Percentiles rank a stretch among this genome's conserved stretches.
phyloP scores from a whole-genome alignment of 2,888 invertebrate genomes.

The Platerodrilus igneus region DNA sequence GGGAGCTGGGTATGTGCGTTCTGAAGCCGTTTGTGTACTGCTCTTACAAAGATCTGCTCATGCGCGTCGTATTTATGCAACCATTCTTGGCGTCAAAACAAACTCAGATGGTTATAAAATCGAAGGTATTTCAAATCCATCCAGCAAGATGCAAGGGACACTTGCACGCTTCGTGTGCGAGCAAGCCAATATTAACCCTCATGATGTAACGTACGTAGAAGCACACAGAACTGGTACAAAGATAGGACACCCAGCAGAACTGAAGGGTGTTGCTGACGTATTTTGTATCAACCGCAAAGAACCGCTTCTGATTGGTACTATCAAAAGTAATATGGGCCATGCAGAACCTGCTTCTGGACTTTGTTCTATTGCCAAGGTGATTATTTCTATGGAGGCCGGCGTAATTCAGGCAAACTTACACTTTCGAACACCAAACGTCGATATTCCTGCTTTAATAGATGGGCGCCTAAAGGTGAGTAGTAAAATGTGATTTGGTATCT shows the following conservation, averaged over 20 bases:
- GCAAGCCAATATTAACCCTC: conserved; percentile 64
- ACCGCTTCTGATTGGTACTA: conserved; percentile 76
- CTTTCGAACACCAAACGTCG: too few relatives aligned
- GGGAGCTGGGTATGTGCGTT: conserved; percentile 77
- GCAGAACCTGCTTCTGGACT: conserved; percentile 78
- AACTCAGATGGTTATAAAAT: conserved; percentile 53
- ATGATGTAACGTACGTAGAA: conserved; percentile 68
- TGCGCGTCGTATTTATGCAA: conserved; percentile 52
- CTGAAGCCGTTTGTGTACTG: conserved; percentile 68
- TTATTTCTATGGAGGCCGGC: conserved; percentile 65
- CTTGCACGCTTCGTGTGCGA: too few relatives aligned
- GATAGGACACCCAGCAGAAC: conserved; percentile 85
- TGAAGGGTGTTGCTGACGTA: conserved; percentile 73
- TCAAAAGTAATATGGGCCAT: conserved; percentile 89
- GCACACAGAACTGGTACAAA: conserved; percentile 73
- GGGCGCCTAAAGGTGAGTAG: too few relatives aligned
- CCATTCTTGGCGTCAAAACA: conserved; percentile 51
- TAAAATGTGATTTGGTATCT: too few relatives aligned
- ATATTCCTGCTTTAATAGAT: too few relatives aligned
- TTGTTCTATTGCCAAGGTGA: conserved; percentile 71
- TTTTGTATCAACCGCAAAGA: conserved; percentile 66
- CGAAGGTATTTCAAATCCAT: conserved; percentile 26
- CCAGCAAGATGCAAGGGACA: conserved; percentile 53
- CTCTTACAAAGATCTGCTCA: conserved; percentile 63
- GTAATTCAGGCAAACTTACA: conserved; percentile 79